Evolutionary conservation across 2,797 vertebrate species (phyloP), one percentile per base, ranked within the genome.

Genomic region (Astyanax mexicanus): DNA sequence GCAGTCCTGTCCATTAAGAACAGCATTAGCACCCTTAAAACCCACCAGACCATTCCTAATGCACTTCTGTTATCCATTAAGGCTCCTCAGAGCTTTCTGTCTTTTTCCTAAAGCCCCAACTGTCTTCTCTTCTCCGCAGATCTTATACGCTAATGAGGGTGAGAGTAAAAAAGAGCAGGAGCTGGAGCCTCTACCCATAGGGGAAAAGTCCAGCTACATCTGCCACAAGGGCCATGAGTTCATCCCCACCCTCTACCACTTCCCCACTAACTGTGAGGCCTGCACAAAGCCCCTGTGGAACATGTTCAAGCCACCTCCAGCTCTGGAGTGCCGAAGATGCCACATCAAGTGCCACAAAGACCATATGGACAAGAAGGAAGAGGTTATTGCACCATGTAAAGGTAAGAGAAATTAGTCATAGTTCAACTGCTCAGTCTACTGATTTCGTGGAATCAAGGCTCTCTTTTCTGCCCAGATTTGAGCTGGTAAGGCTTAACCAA

Each of bases 311-410:
- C 95, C 95, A 23, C 95, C 95, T 71, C 91, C 95, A 75, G 95
- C 95, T 51, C 85, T 96, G 27, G 95, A 96, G 86, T 96, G 95
- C 79, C 94, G 95, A 15, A 92, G 95, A 82, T 96, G 95, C 89
- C 95, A 96, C 82, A 96, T 96, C 83, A 96, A 96, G 80, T 96
- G 95, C 87, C 95, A 96, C 82, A 96, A 95, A 83, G 95, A 96
- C 76, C 95, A 96, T 86, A 95, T 96, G 94, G 95, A 96, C 86
- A 95, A 92, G 83, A 95, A 95, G 69, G 95, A 96, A 81, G 95
- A 96, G 79, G 88, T 96, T 70, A 93, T 96, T 84, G 94, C 95
- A 0, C 95, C 95, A 76, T 96, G 95, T 89, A 93, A 92, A 94
- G 95, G 95, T 95, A 84, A 38, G 70, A 37, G 71, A 1, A n/a